Evolutionary conservation across 2,113 vertebrate species (phyloP).

Genomic region (Euleptes europaea): DNA sequence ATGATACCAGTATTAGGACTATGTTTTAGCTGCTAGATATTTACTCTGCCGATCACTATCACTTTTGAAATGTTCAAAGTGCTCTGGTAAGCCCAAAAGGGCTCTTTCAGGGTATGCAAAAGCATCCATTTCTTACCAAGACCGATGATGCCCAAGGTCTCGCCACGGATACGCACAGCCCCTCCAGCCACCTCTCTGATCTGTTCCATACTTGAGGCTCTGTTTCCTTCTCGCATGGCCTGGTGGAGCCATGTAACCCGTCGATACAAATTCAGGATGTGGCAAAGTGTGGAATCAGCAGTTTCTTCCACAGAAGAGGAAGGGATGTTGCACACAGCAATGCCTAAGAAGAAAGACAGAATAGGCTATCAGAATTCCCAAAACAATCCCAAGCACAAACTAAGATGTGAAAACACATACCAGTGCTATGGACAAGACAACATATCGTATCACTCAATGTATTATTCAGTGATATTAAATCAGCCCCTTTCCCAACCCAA

Average conservation of each 20-base stretch:
- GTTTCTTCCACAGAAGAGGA: slow-evolving; percentile 90
- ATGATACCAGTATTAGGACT: background rate
- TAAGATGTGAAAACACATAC: background rate
- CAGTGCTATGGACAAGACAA: background rate
- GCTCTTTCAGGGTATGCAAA: background rate
- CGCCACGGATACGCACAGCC: slow-evolving; percentile 89
- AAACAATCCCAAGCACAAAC: slow-evolving; percentile 1
- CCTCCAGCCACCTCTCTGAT: slow-evolving; percentile 90
- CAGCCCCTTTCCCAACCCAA: background rate
- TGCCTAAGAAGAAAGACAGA: slow-evolving; percentile 72
- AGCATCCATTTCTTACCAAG: slow-evolving; percentile 77
- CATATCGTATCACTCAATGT: background rate
- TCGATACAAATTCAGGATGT: slow-evolving; percentile 90
- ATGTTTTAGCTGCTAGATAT: background rate
- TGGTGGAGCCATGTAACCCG: slow-evolving; percentile 92
- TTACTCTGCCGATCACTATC: background rate
- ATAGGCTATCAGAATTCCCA: slow-evolving; percentile 28
- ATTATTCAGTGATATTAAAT: background rate
- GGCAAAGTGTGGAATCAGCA: slow-evolving; percentile 89
- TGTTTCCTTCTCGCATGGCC: slow-evolving; percentile 87
- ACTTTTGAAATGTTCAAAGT: background rate
- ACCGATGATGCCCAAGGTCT: slow-evolving; percentile 90
- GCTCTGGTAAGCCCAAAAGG: background rate
- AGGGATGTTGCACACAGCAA: slow-evolving; percentile 89
- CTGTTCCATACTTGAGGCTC: slow-evolving; percentile 87